Evolutionary conservation across 2,888 invertebrate species (phyloP).

Genomic region (Drosophila cognata): DNA sequence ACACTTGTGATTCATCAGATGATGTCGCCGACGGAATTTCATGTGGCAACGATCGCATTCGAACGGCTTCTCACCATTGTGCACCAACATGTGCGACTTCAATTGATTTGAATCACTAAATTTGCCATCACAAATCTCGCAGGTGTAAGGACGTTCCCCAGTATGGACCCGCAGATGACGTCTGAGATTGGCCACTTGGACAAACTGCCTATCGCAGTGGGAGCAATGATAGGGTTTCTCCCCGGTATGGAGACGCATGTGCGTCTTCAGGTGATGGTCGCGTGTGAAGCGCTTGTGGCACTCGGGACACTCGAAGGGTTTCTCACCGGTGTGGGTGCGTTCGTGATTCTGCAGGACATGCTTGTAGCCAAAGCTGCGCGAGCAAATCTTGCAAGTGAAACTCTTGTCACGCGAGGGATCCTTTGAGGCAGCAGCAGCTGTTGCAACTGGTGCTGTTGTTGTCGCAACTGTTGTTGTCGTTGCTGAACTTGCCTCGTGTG

Average conservation of each 20-base stretch:
- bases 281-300: slow-evolving; percentile 96
- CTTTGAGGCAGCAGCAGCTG: slow-evolving; percentile 67
- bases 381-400: slow-evolving; percentile 95
- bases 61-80: slow-evolving; percentile 96
- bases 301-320: slow-evolving; percentile 96
- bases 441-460: slow-evolving; percentile 9
- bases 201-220: slow-evolving; percentile 96
- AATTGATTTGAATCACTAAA: slow-evolving; percentile 97
- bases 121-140: slow-evolving; percentile 93
- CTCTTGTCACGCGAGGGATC: slow-evolving; percentile 90
- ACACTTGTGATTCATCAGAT: slow-evolving; percentile 94
- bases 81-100: slow-evolving; percentile 94
- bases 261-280: slow-evolving; percentile 97
- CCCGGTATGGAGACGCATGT: slow-evolving; percentile 96
- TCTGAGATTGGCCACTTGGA: slow-evolving; percentile 96
- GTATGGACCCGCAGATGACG: slow-evolving; percentile 96
- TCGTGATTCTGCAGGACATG: slow-evolving; percentile 97
- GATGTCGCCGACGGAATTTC: slow-evolving; percentile 93
- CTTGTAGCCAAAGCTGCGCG: slow-evolving; percentile 96
- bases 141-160: slow-evolving; percentile 95
- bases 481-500: slow-evolving; percentile 60
- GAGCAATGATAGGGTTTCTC: slow-evolving; percentile 97
- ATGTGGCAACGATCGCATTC: slow-evolving; percentile 92
- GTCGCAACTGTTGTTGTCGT: slow-evolving; percentile 10
- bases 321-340: slow-evolving; percentile 97